Evolutionary conservation across 2,797 vertebrate genomes (phyloP), one percentile per base, ranked within the genome.

Genomic region (Cossypha polioptera): DNA sequence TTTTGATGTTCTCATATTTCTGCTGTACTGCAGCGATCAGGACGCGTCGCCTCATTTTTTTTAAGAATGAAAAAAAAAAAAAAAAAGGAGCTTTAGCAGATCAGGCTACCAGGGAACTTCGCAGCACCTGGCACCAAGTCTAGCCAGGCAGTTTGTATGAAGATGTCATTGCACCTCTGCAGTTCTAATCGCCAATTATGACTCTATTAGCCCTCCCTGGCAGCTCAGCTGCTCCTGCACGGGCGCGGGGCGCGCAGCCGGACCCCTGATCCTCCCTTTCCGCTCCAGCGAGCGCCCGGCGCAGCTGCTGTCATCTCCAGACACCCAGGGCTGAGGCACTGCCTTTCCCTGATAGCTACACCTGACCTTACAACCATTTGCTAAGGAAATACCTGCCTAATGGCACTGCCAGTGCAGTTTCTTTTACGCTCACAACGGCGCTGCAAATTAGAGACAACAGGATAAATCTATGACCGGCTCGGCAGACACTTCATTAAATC

Each of bases 181-280:
- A 96, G 97, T 98, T 98, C 98, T 99, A 99, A 99, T 99, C 98
- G 98, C 99, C 99, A 99, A 99, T 99, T 99, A 99, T 99, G 99
- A 98, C 98, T 99, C 99, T 98, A 99, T 99, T 99, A 99, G 98
- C 98, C 98, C 98, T 98, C 93, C 98, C 98, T 99, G 99, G 99
- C 99, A 99, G 99, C 98, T 99, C 98, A 98, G 98, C 99, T 99
- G 99, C 98, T 98, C 98, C 98, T 93, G 98, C 98, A 97, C 98
- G 97, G 67, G 98, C 98, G 97, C 98, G 97, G 98, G 98, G 98
- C 98, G 98, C 96, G 94, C 97, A 98, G 97, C 94, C 86, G 88
- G 98, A 99, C 98, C 99, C 99, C 98, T 99, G 98, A 98, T 98
- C 98, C 97, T 96, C 94, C 19, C 19, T 98, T 99, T 99, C 98